Base-by-base conservation (phyloP, 2,113 vertebrate genomes). In the Neolamprologus modestus region DNA sequence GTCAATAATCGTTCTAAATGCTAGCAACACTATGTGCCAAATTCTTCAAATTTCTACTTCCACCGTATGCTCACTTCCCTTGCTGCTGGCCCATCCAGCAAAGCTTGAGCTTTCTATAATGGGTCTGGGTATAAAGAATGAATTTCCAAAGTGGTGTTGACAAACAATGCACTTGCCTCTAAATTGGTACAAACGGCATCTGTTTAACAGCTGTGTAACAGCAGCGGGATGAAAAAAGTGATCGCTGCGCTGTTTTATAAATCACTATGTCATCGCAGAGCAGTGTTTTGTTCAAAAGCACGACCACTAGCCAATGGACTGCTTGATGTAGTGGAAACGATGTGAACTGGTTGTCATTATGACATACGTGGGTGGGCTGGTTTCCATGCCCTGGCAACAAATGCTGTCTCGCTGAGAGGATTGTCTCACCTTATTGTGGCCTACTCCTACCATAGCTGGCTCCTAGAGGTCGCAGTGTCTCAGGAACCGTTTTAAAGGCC, bases 121-220 rank as follows among this genome's bases (percentile, higher is more conserved):
- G 76, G 87, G 63, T 88, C 91, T 31, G 47, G 19, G 66, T 89
- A 82, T 96, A 96, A 96, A 95, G 91, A 94, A 96, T 96, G 94
- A 91, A 95, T 94, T 92, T 94, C 91, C 92, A 94, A 95, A 96
- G 88, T 87, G 90, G 87, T 94, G 93, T 94, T 95, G 96, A 96
- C 95, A 96, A 96, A 97, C 95, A 96, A 96, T 90, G 94, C 92
- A 89, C 89, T 91, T 35, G 91, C 91, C 93, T 90, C 93, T 93
- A 96, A 96, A 96, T 95, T 95, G 95, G 91, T 95, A 95, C 95
- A 96, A 96, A 96, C 93, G 95, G 91, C 95, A 95, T 95, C 93
- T 95, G 95, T 93, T 96, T 95, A 96, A 95, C 96, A 96, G 94
- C 93, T 95, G 94, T 91, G 93, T 95, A 94, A 94, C 92, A 93